Percentiles rank a stretch among this genome's conserved stretches.
These are phyloP conservation scores for Leuciscus idus DNA, from an alignment of 2,113 vertebrate genomes.

Conservation along the genomic window DNA sequence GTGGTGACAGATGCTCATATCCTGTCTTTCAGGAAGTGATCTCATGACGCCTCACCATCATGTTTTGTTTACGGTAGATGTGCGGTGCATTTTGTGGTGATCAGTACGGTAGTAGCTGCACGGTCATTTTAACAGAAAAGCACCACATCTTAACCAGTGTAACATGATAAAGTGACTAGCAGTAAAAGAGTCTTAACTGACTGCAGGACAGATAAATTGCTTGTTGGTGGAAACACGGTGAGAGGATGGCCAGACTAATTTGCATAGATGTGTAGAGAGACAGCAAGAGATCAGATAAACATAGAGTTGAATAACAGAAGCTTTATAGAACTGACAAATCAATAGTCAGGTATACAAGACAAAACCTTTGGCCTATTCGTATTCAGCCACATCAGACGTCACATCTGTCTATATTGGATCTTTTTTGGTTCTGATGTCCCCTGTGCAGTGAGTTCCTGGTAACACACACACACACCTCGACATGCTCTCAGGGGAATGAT, in stretches of 20 bases:
- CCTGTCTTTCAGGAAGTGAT: constrained; percentile 49
- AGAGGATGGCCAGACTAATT: not conserved
- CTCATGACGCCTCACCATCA: not conserved
- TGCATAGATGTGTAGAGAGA: not conserved
- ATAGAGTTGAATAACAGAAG: not conserved
- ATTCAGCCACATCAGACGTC: not conserved
- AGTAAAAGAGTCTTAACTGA: not conserved
- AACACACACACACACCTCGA: not conserved
- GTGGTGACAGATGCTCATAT: constrained; percentile 17
- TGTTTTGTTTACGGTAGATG: constrained; percentile 24
- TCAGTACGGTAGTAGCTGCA: too few species aligned
- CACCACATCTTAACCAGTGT: not conserved
- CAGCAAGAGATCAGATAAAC: not conserved
- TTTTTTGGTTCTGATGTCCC: not conserved
- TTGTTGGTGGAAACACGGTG: not conserved
- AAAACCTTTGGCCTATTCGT: not conserved
- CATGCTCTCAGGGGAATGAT: constrained; percentile 9
- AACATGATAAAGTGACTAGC: not conserved
- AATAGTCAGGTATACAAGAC: not conserved
- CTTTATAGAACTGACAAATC: not conserved
- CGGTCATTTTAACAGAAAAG: not conserved
- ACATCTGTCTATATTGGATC: not conserved
- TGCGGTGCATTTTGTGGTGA: not conserved
- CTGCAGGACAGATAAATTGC: not conserved
- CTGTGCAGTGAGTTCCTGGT: not conserved